A percentile compares a stretch with the other conserved stretches of the same genome.
These are phyloP conservation scores for Gadopsis marmoratus DNA, from an alignment of 2,797 vertebrate genomes.

Conservation along the genomic window DNA sequence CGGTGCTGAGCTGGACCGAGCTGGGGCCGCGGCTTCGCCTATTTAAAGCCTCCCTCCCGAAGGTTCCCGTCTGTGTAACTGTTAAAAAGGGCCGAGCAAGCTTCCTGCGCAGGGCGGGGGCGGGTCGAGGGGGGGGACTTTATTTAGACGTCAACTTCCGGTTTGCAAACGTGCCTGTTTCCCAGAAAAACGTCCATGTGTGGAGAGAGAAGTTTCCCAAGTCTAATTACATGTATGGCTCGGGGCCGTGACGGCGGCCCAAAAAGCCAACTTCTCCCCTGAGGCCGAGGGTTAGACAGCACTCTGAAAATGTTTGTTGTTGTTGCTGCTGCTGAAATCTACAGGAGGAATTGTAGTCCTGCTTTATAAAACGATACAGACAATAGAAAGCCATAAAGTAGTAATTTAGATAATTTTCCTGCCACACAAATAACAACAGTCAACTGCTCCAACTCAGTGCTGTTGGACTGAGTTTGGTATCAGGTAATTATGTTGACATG, in stretches of 20 bases:
- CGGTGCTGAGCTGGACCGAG: conserved; percentile 70
- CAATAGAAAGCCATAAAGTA: conserved; percentile 3
- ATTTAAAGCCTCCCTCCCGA: conserved; percentile 74
- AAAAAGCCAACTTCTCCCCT: conserved; percentile 72
- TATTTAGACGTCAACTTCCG: conserved; percentile 86
- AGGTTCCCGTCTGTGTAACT: conserved; percentile 76
- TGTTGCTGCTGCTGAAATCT: conserved; percentile 45
- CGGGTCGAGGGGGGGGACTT: conserved; percentile 56
- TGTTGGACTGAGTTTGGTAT: neutral
- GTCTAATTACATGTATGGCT: conserved; percentile 80
- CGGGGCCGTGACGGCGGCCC: conserved; percentile 71
- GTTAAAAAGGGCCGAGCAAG: conserved; percentile 69
- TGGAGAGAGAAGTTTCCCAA: conserved; percentile 78
- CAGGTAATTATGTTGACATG: neutral
- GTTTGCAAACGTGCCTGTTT: conserved; percentile 80
- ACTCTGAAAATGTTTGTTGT: conserved; percentile 59
- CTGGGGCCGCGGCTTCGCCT: conserved; percentile 56
- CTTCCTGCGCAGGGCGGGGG: conserved; percentile 63
- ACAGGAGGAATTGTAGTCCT: conserved; percentile 30
- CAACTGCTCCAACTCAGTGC: neutral
- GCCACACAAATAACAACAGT: neutral
- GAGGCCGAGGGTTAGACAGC: conserved; percentile 47
- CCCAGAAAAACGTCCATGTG: conserved; percentile 78
- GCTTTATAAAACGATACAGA: conserved; percentile 12
- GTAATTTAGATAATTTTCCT: neutral